Evolutionary conservation across 1,140 invertebrate species (phyloP).

Genomic region (Araneus ventricosus): DNA sequence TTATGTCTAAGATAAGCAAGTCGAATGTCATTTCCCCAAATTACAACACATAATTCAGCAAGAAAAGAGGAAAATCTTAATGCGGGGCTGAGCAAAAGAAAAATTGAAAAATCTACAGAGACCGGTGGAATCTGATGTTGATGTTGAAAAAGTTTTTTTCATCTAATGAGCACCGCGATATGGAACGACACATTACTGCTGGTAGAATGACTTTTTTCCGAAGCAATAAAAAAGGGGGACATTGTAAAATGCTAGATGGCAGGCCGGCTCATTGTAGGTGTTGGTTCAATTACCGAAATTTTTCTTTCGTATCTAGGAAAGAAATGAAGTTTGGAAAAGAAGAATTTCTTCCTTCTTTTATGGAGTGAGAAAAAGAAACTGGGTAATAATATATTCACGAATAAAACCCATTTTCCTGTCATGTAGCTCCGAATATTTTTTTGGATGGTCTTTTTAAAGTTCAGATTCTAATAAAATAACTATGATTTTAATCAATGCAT

Average conservation of each 20-base stretch:
- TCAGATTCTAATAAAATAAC: too few relatives aligned
- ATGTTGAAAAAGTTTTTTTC: slow-evolving; percentile 5
- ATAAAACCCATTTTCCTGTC: neutral
- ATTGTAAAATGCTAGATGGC: neutral
- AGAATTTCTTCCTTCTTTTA: neutral
- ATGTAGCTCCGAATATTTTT: neutral
- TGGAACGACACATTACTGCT: neutral
- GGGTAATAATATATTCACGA: slow-evolving; percentile 3
- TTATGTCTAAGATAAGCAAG: neutral
- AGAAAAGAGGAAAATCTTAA: neutral
- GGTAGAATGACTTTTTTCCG: neutral
- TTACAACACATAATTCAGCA: neutral
- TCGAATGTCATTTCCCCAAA: neutral
- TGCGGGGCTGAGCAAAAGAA: neutral
- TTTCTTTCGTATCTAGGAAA: neutral
- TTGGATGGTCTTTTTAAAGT: neutral
- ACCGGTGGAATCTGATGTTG: neutral
- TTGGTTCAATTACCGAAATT: slow-evolving; percentile 3
- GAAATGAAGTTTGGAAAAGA: neutral
- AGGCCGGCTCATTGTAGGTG: neutral
- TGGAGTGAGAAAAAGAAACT: neutral
- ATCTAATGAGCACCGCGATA: neutral
- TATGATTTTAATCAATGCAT: too few relatives aligned
- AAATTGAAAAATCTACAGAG: neutral
- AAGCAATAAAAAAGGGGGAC: neutral